Percentiles rank a stretch among this genome's conserved stretches.
Evolutionary conservation across 2,113 vertebrate genomes (phyloP).

Genomic region (Pterocles orientalis): DNA sequence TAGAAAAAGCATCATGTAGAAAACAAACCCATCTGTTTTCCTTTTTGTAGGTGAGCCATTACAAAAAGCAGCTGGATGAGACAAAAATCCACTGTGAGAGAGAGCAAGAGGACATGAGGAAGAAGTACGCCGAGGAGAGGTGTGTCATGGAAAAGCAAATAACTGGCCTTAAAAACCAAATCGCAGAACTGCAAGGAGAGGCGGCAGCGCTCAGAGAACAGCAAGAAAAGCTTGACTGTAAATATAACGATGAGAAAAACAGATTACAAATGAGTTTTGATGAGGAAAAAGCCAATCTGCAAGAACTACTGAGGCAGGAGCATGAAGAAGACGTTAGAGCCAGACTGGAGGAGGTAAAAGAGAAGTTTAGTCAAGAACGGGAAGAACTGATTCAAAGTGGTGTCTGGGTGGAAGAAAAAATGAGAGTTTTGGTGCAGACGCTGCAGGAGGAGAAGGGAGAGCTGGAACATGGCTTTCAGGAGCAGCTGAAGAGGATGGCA

Average conservation of each 20-base stretch:
- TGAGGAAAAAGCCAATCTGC: slow-evolving; percentile 72
- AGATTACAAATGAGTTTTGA: slow-evolving; percentile 66
- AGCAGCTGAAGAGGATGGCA: slow-evolving; percentile 65
- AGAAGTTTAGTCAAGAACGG: slow-evolving; percentile 77
- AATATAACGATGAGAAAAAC: slow-evolving; percentile 62
- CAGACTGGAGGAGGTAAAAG: slow-evolving; percentile 70
- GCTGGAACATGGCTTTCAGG: slow-evolving; percentile 59
- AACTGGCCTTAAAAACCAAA: slow-evolving; percentile 63
- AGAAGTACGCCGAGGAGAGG: slow-evolving; percentile 74
- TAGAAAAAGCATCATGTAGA: not conserved
- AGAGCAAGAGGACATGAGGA: slow-evolving; percentile 73
- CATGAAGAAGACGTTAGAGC: slow-evolving; percentile 70
- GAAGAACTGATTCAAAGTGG: slow-evolving; percentile 68
- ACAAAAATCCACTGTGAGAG: slow-evolving; percentile 73
- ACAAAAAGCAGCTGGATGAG: slow-evolving; percentile 76
- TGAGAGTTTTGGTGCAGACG: slow-evolving; percentile 35
- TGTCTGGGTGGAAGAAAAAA: slow-evolving; percentile 65
- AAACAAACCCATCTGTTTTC: rapidly evolving
- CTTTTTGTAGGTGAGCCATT: slow-evolving; percentile 63
- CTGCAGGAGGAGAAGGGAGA: slow-evolving; percentile 66
- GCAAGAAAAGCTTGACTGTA: slow-evolving; percentile 32
- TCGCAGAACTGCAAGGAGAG: slow-evolving; percentile 77
- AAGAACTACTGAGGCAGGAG: slow-evolving; percentile 68
- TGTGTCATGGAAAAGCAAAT: slow-evolving; percentile 75
- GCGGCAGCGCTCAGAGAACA: slow-evolving; percentile 67